Base-by-base conservation (phyloP, 2,888 invertebrate genomes). In the Tryphoninae sp. region DNA sequence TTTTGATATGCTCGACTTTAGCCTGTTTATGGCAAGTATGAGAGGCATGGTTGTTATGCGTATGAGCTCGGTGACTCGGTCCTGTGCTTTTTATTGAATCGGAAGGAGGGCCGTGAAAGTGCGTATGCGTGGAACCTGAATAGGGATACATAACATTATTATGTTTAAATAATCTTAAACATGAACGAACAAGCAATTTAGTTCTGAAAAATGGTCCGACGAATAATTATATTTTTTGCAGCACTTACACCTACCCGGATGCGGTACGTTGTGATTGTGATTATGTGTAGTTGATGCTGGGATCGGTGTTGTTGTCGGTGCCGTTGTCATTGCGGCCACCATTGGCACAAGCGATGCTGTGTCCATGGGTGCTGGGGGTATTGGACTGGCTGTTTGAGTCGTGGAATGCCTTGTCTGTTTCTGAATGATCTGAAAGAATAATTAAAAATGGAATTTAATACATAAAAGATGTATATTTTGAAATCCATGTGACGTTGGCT, bases 331-430 rank as follows among this genome's bases (percentile, higher is more conserved):
- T 40, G 16, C 45, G n/a, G 78, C 22, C 4, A 26, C n/a, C 11
- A 22, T n/a, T 16, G 49, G 8, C 16, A 40, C 67, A 26, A 58
- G 23, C 11, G 64, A 33, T 42, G 61, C 26, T 13, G 62, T 33
- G 11, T 55, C 62, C 13, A 22, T 62, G 45, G 9, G 16, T 59
- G 65, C 40, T n/a, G 74, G 4, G 16, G 53, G 19, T 33, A 67
- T 64, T 22, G 69, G 49, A 62, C 78, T 75, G 1, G 53, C 42
- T 16, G 91, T 92, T 85, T 92, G 92, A 0, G 92, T 91, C 4
- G 90, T 91, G 49, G 91, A 91, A 83, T 92, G 91, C 83, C 90
- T 89, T 8, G 89, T 92, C 82, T 91, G 91, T 3, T 87, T 88
- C 80, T 89, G 89, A 33, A 84, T 82, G 1, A 86, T 86, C 69